Conservation (phyloP, 2,888 invertebrate species). For the Latrodectus elegans region DNA sequence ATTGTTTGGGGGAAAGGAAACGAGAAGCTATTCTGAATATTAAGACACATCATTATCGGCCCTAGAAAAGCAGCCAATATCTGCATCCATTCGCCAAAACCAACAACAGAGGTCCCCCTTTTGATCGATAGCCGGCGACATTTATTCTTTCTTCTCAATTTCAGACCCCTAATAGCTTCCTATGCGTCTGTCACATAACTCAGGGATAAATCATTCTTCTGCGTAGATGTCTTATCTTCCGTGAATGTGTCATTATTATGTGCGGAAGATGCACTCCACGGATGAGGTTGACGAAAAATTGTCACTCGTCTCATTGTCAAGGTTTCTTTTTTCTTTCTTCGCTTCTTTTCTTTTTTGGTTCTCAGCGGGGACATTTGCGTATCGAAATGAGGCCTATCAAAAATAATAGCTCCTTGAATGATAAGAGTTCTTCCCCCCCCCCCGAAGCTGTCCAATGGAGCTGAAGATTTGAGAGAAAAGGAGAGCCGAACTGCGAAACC, state of each 20-base stretch:
- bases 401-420: too few relatives aligned
- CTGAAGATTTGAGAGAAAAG: too few relatives aligned
- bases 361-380: too few relatives aligned
- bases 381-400: too few relatives aligned
- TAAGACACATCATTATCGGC: too few relatives aligned
- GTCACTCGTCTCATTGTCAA: slow-evolving; percentile 60
- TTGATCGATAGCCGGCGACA: slow-evolving; percentile 3
- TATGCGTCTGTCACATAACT: slow-evolving; percentile 30
- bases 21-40: too few relatives aligned
- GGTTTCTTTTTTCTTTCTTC: not conserved
- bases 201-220: slow-evolving; percentile 29
- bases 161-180: slow-evolving; percentile 28
- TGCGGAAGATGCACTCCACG: not conserved
- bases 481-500: too few relatives aligned
- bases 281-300: slow-evolving; percentile 33
- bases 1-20: too few relatives aligned
- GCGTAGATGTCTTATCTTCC: slow-evolving; percentile 39
- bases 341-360: too few relatives aligned
- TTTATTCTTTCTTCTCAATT: slow-evolving; percentile 31
- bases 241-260: slow-evolving; percentile 30
- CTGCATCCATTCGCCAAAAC: not conserved
- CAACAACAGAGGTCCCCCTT: not conserved
- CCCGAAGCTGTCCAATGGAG: too few relatives aligned
- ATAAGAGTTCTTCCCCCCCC: too few relatives aligned
- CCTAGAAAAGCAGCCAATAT: too few relatives aligned